Percentiles rank a stretch among this genome's conserved stretches.
These are phyloP conservation scores for Eristalinus aeneus DNA, from an alignment of 2,888 invertebrate species.

Conservation along the genomic window DNA sequence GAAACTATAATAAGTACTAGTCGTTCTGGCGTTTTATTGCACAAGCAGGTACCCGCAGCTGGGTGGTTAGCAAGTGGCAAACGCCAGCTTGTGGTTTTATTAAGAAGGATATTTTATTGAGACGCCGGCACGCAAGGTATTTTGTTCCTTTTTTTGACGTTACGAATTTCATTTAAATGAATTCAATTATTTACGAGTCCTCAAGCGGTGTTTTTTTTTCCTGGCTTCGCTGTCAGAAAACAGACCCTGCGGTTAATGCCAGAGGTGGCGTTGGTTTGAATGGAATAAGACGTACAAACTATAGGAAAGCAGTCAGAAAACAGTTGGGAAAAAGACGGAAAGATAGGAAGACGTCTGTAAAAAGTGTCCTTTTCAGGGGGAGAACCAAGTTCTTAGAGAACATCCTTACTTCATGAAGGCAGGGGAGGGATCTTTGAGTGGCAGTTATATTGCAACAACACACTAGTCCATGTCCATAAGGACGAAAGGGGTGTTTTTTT, in stretches of 20 bases:
- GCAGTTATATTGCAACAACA: too few species aligned
- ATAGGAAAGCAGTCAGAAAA: too few species aligned
- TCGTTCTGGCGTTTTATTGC: not conserved
- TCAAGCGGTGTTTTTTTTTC: not conserved
- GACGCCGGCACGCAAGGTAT: not conserved
- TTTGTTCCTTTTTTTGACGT: not conserved
- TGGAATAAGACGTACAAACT: not conserved
- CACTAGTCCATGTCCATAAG: too few species aligned
- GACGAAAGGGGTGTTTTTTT: too few species aligned
- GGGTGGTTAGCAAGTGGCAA: not conserved
- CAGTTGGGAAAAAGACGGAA: too few species aligned
- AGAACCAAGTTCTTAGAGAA: too few species aligned
- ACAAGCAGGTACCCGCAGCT: not conserved
- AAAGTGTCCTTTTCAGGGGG: too few species aligned
- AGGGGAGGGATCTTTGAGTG: too few species aligned
- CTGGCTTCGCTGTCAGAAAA: not conserved
- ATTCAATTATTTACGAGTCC: not conserved
- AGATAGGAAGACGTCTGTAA: too few species aligned
- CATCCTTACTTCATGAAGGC: too few species aligned
- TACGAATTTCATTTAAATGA: not conserved
- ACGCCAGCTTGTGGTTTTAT: not conserved
- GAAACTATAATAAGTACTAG: not conserved
- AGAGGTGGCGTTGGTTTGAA: not conserved
- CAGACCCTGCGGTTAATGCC: not conserved
- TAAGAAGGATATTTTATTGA: not conserved